Percentiles rank a stretch among this genome's conserved stretches.
Evolutionary conservation across 2,797 vertebrate genomes (phyloP).

Genomic region (Lepidocolaptes lacrymiger): DNA sequence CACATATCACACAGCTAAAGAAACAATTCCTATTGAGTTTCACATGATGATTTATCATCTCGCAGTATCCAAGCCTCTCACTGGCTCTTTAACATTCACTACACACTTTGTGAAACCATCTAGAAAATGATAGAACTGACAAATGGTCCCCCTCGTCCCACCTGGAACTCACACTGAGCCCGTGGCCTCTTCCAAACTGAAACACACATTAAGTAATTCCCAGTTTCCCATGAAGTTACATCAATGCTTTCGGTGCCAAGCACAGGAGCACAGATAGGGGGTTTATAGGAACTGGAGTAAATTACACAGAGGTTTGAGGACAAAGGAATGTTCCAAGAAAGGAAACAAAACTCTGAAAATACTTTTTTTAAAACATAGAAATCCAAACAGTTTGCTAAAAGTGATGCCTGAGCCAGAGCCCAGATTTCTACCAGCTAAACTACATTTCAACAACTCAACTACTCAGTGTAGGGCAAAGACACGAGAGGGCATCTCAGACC

Average conservation of each 20-base stretch:
- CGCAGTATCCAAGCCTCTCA: neutral
- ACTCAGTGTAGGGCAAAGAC: rapidly evolving
- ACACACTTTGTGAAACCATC: neutral
- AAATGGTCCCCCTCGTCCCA: neutral
- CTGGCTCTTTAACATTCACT: constrained; percentile 28
- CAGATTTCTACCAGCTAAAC: neutral
- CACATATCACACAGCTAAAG: constrained; percentile 34
- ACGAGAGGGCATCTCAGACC: neutral
- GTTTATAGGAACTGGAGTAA: neutral
- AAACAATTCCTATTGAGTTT: constrained; percentile 51
- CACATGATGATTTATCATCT: constrained; percentile 44
- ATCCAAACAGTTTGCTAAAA: neutral
- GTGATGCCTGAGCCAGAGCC: neutral
- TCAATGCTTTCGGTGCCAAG: neutral
- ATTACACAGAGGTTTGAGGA: neutral
- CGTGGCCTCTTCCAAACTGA: neutral
- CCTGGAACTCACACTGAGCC: neutral
- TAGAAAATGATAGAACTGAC: neutral
- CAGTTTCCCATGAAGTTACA: neutral
- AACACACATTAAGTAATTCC: neutral
- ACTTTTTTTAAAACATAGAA: neutral
- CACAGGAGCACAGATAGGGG: neutral
- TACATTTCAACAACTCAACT: neutral
- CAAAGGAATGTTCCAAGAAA: neutral
- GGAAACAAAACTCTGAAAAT: neutral